phyloP scores from a whole-genome alignment of 2,113 vertebrate genomes.

The Aphyosemion australe region DNA sequence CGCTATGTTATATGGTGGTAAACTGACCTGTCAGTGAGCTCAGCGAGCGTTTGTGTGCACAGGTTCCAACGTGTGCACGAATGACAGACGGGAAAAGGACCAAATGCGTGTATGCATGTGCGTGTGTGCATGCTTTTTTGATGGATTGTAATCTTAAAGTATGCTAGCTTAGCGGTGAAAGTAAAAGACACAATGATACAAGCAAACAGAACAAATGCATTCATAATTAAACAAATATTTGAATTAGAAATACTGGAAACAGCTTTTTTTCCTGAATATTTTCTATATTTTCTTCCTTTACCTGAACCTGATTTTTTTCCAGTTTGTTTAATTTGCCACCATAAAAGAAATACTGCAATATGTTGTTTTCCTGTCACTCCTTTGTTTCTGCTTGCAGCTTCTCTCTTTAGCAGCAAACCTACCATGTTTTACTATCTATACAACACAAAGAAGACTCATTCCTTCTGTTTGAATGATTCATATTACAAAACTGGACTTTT shows the following conservation, averaged over 20 bases:
- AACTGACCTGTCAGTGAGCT: slow-evolving; percentile 57
- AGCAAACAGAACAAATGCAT: too few relatives aligned
- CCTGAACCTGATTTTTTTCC: background rate
- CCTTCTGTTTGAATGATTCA: background rate
- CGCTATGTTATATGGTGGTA: slow-evolving; percentile 46
- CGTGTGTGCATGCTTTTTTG: background rate
- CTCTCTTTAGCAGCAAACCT: too few relatives aligned
- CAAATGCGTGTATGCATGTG: background rate
- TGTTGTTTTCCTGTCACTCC: too few relatives aligned
- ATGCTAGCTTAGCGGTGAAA: background rate
- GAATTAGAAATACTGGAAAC: too few relatives aligned
- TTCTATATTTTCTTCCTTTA: background rate
- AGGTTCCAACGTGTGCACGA: background rate
- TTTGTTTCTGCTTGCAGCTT: too few relatives aligned
- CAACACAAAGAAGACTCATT: background rate
- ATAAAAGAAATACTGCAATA: background rate
- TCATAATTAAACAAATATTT: too few relatives aligned
- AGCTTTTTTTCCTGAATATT: too few relatives aligned
- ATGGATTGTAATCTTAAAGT: background rate
- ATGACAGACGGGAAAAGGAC: background rate
- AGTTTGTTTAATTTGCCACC: background rate
- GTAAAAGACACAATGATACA: too few relatives aligned
- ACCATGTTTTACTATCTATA: background rate
- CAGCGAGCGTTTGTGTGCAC: background rate
- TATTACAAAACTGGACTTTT: background rate